Percentiles rank a stretch among this genome's conserved stretches.
Evolutionary conservation across 2,113 vertebrate genomes (phyloP).

Genomic region (Rhinolophus sinicus): DNA sequence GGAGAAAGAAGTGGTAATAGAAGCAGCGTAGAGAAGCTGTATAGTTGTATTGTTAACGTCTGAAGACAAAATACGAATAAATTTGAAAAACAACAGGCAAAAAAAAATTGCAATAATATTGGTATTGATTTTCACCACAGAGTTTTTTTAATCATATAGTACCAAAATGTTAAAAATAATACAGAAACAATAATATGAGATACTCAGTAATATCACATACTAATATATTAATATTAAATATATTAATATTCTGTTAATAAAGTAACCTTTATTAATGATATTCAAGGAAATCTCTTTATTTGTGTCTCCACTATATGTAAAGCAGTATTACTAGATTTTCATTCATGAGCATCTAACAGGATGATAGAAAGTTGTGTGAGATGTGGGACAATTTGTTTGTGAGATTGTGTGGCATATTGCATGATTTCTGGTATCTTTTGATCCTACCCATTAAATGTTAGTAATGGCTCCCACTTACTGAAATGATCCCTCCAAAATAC

Average conservation of each 20-base stretch:
- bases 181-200: not conserved
- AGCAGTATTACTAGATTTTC: not conserved
- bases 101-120: not conserved
- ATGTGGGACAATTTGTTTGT: not conserved
- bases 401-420: not conserved
- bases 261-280: constrained; percentile 4
- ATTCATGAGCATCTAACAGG: not conserved
- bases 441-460: not conserved
- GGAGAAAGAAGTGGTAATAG: not conserved
- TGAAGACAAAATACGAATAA: not conserved
- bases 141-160: not conserved
- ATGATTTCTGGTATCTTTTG: not conserved
- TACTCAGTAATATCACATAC: not conserved
- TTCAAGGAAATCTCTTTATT: not conserved
- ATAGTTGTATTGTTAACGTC: not conserved
- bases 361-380: not conserved
- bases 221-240: not conserved
- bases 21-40: not conserved
- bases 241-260: not conserved
- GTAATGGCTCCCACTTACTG: not conserved
- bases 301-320: not conserved
- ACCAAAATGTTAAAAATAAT: constrained; percentile 8
- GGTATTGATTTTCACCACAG: not conserved
- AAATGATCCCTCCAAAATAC: not conserved
- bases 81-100: not conserved